A percentile compares a stretch with the other conserved stretches of the same genome.
Conservation (phyloP, 2,888 invertebrate species). For the Abrostola tripartita region DNA sequence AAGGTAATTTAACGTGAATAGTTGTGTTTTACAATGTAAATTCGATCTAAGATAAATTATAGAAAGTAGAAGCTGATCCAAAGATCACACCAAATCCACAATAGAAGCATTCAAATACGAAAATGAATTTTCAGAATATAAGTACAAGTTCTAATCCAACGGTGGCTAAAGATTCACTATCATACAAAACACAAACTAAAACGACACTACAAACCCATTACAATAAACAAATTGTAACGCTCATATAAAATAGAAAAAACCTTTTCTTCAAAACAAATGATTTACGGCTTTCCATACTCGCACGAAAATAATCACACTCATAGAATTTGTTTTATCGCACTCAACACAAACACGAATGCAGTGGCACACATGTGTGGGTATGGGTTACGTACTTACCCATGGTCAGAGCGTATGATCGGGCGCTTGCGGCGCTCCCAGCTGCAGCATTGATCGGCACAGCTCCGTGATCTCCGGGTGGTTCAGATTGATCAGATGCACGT, state of each 20-base stretch:
- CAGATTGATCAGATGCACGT: slow-evolving; percentile 90
- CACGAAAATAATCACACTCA: slow-evolving; percentile 55
- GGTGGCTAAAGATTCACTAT: slow-evolving; percentile 17
- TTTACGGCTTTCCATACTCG: slow-evolving; percentile 70
- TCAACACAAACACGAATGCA: slow-evolving; percentile 30
- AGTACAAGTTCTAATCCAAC: too few relatives aligned
- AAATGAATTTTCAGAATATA: too few relatives aligned
- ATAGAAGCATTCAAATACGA: not conserved
- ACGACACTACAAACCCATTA: slow-evolving; percentile 56
- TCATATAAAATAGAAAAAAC: slow-evolving; percentile 72
- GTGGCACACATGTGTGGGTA: slow-evolving; percentile 36
- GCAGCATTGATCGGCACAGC: slow-evolving; percentile 90
- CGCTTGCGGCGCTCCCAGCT: slow-evolving; percentile 88
- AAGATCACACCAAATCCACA: not conserved
- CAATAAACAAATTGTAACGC: slow-evolving; percentile 70
- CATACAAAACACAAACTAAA: slow-evolving; percentile 43
- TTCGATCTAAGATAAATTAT: not conserved
- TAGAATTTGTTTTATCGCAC: slow-evolving; percentile 30
- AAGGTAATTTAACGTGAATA: not conserved
- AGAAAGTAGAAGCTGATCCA: slow-evolving; percentile 5
- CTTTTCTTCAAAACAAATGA: slow-evolving; percentile 66
- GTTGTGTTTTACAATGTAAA: not conserved
- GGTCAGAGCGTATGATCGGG: slow-evolving; percentile 90
- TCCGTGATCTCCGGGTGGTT: slow-evolving; percentile 91
- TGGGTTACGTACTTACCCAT: slow-evolving; percentile 77